These are phyloP conservation scores for Hyles euphorbiae DNA, from an alignment of 1,140 invertebrate species.

Conservation along the genomic window DNA sequence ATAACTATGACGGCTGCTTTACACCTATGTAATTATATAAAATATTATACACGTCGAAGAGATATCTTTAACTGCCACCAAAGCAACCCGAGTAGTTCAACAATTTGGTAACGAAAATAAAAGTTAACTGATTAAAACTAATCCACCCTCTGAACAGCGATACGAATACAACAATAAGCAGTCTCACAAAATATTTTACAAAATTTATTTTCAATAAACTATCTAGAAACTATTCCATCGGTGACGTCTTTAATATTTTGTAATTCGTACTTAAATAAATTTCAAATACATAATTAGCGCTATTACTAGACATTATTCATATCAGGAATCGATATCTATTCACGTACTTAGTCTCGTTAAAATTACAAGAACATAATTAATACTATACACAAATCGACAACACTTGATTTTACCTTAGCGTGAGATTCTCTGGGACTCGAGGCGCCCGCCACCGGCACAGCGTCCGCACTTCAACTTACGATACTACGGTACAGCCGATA, in stretches of 20 bases:
- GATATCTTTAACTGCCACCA: conserved; percentile 57
- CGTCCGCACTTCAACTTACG: conserved; percentile 56
- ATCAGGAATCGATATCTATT: conserved; percentile 72
- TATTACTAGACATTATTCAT: conserved; percentile 69
- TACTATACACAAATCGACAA: conserved; percentile 75
- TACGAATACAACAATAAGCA: conserved; percentile 73
- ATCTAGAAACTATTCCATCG: conserved; percentile 68
- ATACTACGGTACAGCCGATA: conserved; percentile 53
- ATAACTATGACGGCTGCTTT: conserved; percentile 26
- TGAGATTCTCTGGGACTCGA: conserved; percentile 70
- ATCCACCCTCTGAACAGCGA: conserved; percentile 58
- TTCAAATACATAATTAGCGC: conserved; percentile 65
- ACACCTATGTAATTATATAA: conserved; percentile 3
- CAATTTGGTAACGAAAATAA: conserved; percentile 75
- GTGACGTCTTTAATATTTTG: conserved; percentile 59
- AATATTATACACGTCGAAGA: conserved; percentile 21
- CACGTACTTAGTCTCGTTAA: conserved; percentile 70
- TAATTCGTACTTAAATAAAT: conserved; percentile 63
- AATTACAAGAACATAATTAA: conserved; percentile 72
- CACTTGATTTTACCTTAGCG: conserved; percentile 61
- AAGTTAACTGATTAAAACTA: conserved; percentile 61
- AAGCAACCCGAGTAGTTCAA: conserved; percentile 65
- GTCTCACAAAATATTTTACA: conserved; percentile 74
- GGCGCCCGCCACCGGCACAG: conserved; percentile 39
- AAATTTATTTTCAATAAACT: conserved; percentile 66